Percentiles rank a stretch among this genome's conserved stretches.
Evolutionary conservation across 2,888 invertebrate genomes (phyloP).

Genomic region (Agriopis aurantiaria): DNA sequence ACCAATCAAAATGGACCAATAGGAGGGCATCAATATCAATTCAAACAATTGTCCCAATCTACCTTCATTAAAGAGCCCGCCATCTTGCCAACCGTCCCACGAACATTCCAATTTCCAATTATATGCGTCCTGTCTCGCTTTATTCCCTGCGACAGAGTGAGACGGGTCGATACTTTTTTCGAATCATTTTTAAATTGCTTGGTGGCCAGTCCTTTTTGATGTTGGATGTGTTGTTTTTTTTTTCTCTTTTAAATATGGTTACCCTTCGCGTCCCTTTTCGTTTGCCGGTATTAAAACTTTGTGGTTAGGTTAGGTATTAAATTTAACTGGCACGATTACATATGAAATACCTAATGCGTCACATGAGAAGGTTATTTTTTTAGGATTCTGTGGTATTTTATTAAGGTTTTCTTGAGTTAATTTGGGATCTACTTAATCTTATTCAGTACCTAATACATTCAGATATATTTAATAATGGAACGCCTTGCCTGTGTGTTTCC

Average conservation of each 20-base stretch:
- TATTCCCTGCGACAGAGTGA: slow-evolving; percentile 34
- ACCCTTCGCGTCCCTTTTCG: slow-evolving; percentile 38
- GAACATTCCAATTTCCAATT: slow-evolving; percentile 52
- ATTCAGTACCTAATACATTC: too few relatives aligned
- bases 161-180: slow-evolving; percentile 44
- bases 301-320: slow-evolving; percentile 19
- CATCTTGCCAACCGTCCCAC: slow-evolving; percentile 52
- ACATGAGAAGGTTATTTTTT: not conserved
- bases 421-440: too few relatives aligned
- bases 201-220: slow-evolving; percentile 50
- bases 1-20: slow-evolving; percentile 46
- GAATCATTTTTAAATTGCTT: slow-evolving; percentile 52
- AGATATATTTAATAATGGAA: too few relatives aligned
- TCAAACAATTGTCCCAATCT: slow-evolving; percentile 54
- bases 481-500: too few relatives aligned
- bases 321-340: not conserved
- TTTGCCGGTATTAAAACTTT: slow-evolving; percentile 29
- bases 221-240: slow-evolving; percentile 48
- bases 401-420: not conserved
- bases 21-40: slow-evolving; percentile 49
- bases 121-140: slow-evolving; percentile 41
- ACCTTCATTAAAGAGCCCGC: slow-evolving; percentile 51
- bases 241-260: slow-evolving; percentile 42
- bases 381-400: not conserved
- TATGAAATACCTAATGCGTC: not conserved